phyloP scores from a whole-genome alignment of 2,797 vertebrate genomes.

The Sebastiscus albofasciatus region DNA sequence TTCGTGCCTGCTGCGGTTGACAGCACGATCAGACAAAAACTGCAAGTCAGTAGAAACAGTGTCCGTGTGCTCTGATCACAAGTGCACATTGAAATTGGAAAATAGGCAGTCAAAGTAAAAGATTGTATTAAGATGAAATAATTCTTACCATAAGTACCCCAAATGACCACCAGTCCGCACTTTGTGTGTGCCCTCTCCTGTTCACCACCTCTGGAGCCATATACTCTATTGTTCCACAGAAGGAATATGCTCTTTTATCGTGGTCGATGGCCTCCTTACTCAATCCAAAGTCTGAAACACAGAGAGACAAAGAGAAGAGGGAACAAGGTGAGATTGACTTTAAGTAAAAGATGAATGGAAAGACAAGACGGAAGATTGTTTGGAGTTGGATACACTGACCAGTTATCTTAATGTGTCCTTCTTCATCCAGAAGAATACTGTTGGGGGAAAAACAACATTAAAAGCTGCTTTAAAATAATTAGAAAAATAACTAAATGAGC shows the following conservation, averaged over 20 bases:
- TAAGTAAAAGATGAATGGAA: not conserved
- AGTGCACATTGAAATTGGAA: not conserved
- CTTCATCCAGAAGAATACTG: slow-evolving; percentile 97
- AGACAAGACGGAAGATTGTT: not conserved
- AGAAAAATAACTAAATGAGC: not conserved
- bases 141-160: slow-evolving; percentile 93
- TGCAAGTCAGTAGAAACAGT: not conserved
- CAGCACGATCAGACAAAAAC: slow-evolving; percentile 3
- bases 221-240: slow-evolving; percentile 98
- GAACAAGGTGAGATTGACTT: not conserved
- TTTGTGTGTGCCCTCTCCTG: slow-evolving; percentile 94
- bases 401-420: slow-evolving; percentile 96
- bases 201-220: slow-evolving; percentile 99
- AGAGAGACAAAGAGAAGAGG: not conserved
- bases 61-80: not conserved
- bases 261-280: slow-evolving; percentile 97
- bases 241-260: slow-evolving; percentile 95
- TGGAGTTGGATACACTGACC: slow-evolving; percentile 78
- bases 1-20: slow-evolving; percentile 7
- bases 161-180: slow-evolving; percentile 99
- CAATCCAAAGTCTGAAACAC: slow-evolving; percentile 90
- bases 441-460: slow-evolving; percentile 16
- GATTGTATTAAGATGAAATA: not conserved
- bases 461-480: not conserved
- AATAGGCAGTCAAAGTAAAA: not conserved